Evolutionary conservation across 2,888 invertebrate genomes (phyloP), one percentile per base, ranked within the genome.

Genomic region (Barypeithes pellucidus): DNA sequence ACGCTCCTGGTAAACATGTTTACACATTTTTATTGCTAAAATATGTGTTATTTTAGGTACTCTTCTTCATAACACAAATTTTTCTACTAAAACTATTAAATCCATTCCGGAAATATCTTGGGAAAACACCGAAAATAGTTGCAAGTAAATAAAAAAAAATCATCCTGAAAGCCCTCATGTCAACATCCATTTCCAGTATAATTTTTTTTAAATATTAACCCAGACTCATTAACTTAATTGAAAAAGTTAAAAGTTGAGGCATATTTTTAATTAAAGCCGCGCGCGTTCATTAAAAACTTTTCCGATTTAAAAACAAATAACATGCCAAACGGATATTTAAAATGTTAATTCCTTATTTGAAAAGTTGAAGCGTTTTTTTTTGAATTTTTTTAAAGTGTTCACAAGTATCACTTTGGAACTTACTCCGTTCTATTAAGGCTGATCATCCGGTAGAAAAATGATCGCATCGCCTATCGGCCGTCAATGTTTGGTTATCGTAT

Each of bases 271-370:
- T 65, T 24, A 52, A 50, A 52, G 52, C 52, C 33, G n/a, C n/a
- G n/a, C n/a, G 24, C 39, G 9, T 65, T 65, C 47, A 65, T 65
- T 65, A 65, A 65, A 62, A 65, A 65, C 65, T 65, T 65, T 65
- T 18, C 18, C 20, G 50, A 33, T 65, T 65, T 50, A 65, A 65
- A n/a, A 50, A 36, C 29, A 50, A 50, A 65, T 50, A 65, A 50
- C 52, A 29, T n/a, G 65, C 50, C 39, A 14, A 65, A 65, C 50
- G 33, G 50, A 50, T 65, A 22, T 29, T 65, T 65, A 52, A 65
- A 65, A 36, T n/a, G 52, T 33, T 63, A 63, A 63, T 63, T 50
- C 50, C 47, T 45, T 29, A 50, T 63, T 50, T 7, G 16, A 33
- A 63, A 41, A 1, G 12, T 47, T 43, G 14, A 14, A n/a, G 24